phyloP scores from a whole-genome alignment of 2,888 invertebrate genomes.

The Peribatodes rhomboidaria region DNA sequence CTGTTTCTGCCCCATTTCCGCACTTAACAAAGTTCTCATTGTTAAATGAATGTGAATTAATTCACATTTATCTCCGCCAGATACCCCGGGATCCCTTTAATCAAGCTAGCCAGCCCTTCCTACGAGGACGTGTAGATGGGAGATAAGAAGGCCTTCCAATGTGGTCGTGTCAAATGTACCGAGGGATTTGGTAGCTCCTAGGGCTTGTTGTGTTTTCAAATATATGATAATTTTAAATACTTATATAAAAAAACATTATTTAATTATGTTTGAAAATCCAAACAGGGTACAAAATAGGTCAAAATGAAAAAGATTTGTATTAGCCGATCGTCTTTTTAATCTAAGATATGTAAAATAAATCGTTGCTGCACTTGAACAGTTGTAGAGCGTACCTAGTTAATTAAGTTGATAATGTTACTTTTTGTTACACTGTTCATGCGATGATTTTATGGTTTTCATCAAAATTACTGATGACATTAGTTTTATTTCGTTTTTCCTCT shows the following conservation, averaged over 20 bases:
- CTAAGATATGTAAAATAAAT: too few species aligned
- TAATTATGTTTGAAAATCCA: too few species aligned
- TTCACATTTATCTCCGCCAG: conserved; percentile 12
- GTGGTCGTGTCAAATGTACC: conserved; percentile 1
- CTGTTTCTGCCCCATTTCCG: neutral
- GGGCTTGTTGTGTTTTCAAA: neutral
- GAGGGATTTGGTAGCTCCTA: neutral
- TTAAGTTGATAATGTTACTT: too few species aligned
- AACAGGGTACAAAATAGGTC: neutral
- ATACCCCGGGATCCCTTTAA: conserved; percentile 4
- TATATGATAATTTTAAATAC: neutral
- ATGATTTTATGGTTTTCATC: too few species aligned
- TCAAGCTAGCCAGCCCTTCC: conserved; percentile 1
- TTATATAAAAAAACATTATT: too few species aligned
- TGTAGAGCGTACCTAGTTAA: too few species aligned
- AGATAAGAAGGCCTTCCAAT: conserved; percentile 2
- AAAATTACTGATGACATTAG: too few species aligned
- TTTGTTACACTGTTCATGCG: too few species aligned
- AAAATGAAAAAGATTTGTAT: neutral
- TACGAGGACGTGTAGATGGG: conserved; percentile 1
- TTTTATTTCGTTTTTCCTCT: too few species aligned
- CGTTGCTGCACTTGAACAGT: too few species aligned
- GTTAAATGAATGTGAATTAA: conserved; percentile 15
- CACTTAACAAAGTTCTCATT: conserved; percentile 2
- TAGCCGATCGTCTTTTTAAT: too few species aligned